Base-by-base conservation (phyloP, 2,797 vertebrate genomes). In the Sternotherus odoratus region DNA sequence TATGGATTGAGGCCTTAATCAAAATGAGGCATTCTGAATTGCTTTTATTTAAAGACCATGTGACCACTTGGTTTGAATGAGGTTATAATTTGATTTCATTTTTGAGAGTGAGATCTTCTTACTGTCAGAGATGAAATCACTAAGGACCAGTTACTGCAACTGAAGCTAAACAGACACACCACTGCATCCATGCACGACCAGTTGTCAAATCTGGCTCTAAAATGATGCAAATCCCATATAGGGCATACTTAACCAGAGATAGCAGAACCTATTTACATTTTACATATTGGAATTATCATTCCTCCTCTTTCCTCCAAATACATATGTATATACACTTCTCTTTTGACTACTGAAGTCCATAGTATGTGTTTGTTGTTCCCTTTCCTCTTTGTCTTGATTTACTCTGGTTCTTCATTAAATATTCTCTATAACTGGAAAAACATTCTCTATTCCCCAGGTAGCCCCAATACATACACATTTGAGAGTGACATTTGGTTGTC, bases 1-100 rank as follows among this genome's bases (percentile, higher is more conserved):
- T 26, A n/a, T 33, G 90, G 86, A 95, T 86, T 23, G 51, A 12
- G 39, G 6, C 56, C 80, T 87, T 91, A 82, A 91, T 84, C 90
- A 81, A 33, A 91, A 77, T 92, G 36, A 33, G 83, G 28, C 33
- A 9, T 91, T 95, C 60, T n/a, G 60, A 63, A 63, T 17, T 87
- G 49, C 48, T 39, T 72, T 89, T 77, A 75, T 74, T 91, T 51
- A 17, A 93, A 84, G 84, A 57, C n/a, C 15, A 86, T 36, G 24
- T 57, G 39, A 77, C 4, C 15, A 74, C 92, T 90, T 91, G 28
- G 28, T 51, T 92, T 63, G 86, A 89, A 86, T 21, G 9, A n/a
- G n/a, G 1, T 23, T 17, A 26, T 84, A 30, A 2, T 15, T 46
- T n/a, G 78, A 26, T 12, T 78, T 87, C 77, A 12, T 79, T 91